Evolutionary conservation across 2,113 vertebrate species (phyloP).

Genomic region (Illadopsis cleaveri): DNA sequence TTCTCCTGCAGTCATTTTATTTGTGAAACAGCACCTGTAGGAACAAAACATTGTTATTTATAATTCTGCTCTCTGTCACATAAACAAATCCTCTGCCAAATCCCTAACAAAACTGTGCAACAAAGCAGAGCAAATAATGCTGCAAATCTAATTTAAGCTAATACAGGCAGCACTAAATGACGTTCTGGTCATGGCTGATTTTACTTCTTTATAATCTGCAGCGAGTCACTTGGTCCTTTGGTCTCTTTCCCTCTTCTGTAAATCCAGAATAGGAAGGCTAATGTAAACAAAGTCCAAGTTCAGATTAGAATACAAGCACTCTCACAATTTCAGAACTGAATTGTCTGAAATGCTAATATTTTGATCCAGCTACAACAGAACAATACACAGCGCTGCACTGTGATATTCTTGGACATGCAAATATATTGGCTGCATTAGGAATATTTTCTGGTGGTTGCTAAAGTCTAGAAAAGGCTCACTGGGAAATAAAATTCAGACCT

Average conservation of each 20-base stretch:
- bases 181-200: not conserved
- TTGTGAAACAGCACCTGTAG: constrained; percentile 16
- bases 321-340: not conserved
- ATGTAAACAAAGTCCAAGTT: not conserved
- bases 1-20: constrained; percentile 16
- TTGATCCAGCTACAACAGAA: not conserved
- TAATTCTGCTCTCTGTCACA: not conserved
- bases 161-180: not conserved
- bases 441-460: not conserved
- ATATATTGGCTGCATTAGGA: not conserved
- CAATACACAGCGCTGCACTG: not conserved
- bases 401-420: not conserved
- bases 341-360: not conserved
- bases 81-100: not conserved
- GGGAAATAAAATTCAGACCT: not conserved
- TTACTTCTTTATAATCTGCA: not conserved
- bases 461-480: not conserved
- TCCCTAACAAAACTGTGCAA: not conserved
- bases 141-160: not conserved
- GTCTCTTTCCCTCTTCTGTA: not conserved
- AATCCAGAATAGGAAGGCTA: not conserved
- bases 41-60: constrained; percentile 39
- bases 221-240: not conserved
- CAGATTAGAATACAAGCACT: not conserved
- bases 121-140: not conserved